Evolutionary conservation across 2,888 invertebrate species (phyloP), one percentile per base, ranked within the genome.

Genomic region (Folsomia candida): DNA sequence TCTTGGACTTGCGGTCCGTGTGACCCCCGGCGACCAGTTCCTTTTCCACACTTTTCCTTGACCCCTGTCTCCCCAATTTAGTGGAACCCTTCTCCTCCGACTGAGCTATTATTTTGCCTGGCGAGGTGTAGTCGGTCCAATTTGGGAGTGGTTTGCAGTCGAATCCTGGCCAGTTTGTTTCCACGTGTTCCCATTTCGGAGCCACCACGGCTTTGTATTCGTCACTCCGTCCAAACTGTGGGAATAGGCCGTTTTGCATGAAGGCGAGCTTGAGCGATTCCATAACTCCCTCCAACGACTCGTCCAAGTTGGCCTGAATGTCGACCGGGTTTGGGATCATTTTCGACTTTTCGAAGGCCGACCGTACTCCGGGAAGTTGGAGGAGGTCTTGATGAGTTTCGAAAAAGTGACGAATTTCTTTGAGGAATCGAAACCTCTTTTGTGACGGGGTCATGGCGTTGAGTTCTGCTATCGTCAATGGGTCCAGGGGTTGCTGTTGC

Each of bases 151-250:
- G 59, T 25, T 59, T 59, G 25, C 6, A 24, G 11, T 59, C 59
- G n/a, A 59, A 59, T 25, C 59, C 59, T 25, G 59, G 59, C 59
- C 59, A 59, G n/a, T 59, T 59, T 20, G 59, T 24, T 59, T 24
- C 25, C 14, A 25, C 25, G 11, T 59, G 24, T 9, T 59, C 27
- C 59, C 59, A 59, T 26, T 59, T 24, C 9, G 59, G 59, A 20
- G 59, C 59, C 59, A 6, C 6, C 24, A 59, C 2, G 3, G 59
- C 6, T 25, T 26, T 24, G 25, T 25, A 59, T 6, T 4, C 24
- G 6, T 6, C 57, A n/a, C n/a, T n/a, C n/a, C 24, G 4, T 57
- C 9, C 4, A 6, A 57, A 20, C 4, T 57, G 4, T 57, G n/a
- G 6, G 24, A n/a, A 6, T n/a, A 22, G n/a, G 4, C 20, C 57